A percentile compares a stretch with the other conserved stretches of the same genome.
Evolutionary conservation across 2,797 vertebrate genomes (phyloP).

Genomic region (Eurystomus glaucurus): DNA sequence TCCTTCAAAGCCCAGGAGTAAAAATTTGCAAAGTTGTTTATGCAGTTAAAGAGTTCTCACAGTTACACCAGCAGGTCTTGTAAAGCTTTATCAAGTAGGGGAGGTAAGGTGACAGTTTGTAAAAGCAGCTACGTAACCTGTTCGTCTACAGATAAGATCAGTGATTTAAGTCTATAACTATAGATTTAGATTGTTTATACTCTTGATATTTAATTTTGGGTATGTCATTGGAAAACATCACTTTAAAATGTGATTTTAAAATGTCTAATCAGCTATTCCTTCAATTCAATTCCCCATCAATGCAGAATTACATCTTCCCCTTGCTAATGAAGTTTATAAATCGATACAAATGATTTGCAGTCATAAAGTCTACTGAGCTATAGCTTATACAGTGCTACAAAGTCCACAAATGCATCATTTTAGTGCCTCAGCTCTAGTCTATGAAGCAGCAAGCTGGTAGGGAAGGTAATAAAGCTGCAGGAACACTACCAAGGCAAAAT

Average conservation of each 20-base stretch:
- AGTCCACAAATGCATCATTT: not conserved
- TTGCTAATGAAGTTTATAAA: constrained; percentile 52
- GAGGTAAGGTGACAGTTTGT: not conserved
- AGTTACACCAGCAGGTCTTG: not conserved
- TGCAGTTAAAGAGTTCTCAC: not conserved
- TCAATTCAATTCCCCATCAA: constrained; percentile 4
- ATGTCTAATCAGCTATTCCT: not conserved
- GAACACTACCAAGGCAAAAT: not conserved
- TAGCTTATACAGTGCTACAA: not conserved
- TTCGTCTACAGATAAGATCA: not conserved
- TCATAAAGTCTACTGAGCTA: constrained; percentile 24
- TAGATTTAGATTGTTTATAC: not conserved
- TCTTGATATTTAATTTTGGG: not conserved
- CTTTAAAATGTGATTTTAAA: constrained; percentile 3
- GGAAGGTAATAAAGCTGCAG: not conserved
- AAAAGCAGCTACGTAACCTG: not conserved
- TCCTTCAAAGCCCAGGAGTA: not conserved
- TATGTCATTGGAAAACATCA: not conserved
- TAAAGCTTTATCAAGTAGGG: not conserved
- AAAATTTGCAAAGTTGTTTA: not conserved
- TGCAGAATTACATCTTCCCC: constrained; percentile 26
- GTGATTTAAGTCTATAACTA: not conserved
- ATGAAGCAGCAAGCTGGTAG: not conserved
- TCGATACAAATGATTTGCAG: constrained; percentile 34
- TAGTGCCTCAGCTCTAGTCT: not conserved